Conservation (phyloP, 2,888 invertebrate species). For the Dorcus hopei region DNA sequence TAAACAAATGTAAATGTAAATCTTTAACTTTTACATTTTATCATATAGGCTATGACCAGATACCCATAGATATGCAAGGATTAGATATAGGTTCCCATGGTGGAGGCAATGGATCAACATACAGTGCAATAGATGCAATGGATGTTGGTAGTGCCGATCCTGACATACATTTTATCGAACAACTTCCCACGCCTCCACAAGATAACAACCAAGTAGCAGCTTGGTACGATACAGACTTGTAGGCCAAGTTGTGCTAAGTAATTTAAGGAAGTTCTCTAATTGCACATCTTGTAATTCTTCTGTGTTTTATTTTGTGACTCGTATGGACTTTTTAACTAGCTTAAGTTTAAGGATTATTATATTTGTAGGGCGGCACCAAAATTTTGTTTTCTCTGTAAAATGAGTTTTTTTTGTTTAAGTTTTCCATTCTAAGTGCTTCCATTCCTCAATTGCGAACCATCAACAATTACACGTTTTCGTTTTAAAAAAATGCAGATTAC, state of each 20-base stretch:
- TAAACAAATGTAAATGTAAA: no score
- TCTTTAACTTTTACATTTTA: conserved; percentile 19
- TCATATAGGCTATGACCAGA: conserved; percentile 89
- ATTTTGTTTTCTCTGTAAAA: no score
- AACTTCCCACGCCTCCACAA: conserved; percentile 78
- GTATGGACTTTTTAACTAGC: background rate
- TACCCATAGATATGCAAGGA: conserved; percentile 97
- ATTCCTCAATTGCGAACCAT: no score
- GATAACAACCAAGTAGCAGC: conserved; percentile 91
- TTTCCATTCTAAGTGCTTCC: no score
- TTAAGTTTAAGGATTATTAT: background rate
- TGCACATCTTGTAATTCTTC: background rate
- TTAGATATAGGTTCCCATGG: conserved; percentile 76
- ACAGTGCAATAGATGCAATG: conserved; percentile 82
- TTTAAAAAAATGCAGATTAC: no score
- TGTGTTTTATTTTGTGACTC: background rate
- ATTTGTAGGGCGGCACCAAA: no score
- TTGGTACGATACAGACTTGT: conserved; percentile 97
- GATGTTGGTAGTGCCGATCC: conserved; percentile 77
- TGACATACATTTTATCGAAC: conserved; percentile 72
- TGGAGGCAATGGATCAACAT: conserved; percentile 64
- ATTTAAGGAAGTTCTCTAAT: no score
- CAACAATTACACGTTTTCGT: no score
- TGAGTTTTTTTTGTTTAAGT: no score
- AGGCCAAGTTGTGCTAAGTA: conserved; percentile 34